These are phyloP conservation scores for Muscicapa comitata DNA, from an alignment of 2,797 vertebrate species.

Conservation along the genomic window DNA sequence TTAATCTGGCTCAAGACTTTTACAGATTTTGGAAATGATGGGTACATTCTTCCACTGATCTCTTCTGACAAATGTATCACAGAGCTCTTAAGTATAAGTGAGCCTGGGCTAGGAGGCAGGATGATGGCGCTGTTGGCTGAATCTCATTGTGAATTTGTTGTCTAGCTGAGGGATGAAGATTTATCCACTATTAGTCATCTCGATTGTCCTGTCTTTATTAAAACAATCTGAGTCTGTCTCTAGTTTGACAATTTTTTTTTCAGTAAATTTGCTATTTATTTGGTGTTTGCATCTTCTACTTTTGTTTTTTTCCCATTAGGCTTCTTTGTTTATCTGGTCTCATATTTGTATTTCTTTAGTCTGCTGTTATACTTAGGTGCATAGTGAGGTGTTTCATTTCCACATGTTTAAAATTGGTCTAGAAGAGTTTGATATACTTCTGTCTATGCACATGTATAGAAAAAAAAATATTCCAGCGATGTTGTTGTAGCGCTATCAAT, in stretches of 20 bases:
- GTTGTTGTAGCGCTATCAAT: not conserved
- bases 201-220: not conserved
- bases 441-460: not conserved
- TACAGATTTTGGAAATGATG: not conserved
- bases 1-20: not conserved
- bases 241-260: not conserved
- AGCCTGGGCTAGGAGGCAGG: not conserved
- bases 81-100: not conserved
- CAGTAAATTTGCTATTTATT: not conserved
- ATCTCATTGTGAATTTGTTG: not conserved
- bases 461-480: not conserved
- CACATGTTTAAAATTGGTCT: not conserved
- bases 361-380: not conserved
- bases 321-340: not conserved
- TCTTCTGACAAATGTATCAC: not conserved
- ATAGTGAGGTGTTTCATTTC: conserved; percentile 33
- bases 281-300: not conserved
- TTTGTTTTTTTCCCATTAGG: not conserved
- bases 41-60: not conserved
- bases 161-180: not conserved
- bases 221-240: not conserved
- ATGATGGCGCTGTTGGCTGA: not conserved
- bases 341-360: not conserved
- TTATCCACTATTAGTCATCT: not conserved
- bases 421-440: not conserved